Percentiles rank a stretch among this genome's conserved stretches.
These are phyloP conservation scores for Calliopum simillimum DNA, from an alignment of 2,888 invertebrate species.

Conservation along the genomic window DNA sequence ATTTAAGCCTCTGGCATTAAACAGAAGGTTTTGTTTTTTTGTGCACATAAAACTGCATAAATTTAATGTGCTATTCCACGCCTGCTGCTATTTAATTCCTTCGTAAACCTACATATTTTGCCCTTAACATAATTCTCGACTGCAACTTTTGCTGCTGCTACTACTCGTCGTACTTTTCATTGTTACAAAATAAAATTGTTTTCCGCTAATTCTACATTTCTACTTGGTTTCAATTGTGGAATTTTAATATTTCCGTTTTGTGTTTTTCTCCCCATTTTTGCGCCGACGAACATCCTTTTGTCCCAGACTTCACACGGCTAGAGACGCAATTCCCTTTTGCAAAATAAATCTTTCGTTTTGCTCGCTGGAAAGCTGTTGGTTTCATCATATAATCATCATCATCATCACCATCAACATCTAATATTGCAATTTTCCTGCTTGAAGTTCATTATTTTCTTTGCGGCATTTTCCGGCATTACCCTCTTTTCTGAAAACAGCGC, in stretches of 20 bases:
- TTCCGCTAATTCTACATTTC: conserved; percentile 13
- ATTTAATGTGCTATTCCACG: too few species aligned
- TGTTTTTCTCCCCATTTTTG: conserved; percentile 10
- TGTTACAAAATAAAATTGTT: conserved; percentile 10
- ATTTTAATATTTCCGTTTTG: conserved; percentile 35
- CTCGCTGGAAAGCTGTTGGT: too few species aligned
- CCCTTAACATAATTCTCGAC: neutral
- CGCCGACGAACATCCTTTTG: neutral
- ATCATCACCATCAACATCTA: too few species aligned
- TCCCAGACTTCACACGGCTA: neutral
- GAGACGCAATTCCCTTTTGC: neutral
- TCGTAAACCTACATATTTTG: neutral
- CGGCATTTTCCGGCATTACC: conserved; percentile 22
- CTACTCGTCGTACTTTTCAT: neutral
- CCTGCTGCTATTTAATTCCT: neutral
- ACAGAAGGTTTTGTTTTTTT: too few species aligned
- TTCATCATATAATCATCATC: too few species aligned
- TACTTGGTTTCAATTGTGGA: conserved; percentile 25
- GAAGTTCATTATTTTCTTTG: neutral
- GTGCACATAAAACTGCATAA: too few species aligned
- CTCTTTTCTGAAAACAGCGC: neutral
- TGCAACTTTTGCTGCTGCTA: too few species aligned
- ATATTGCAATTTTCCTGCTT: neutral
- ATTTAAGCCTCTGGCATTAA: too few species aligned
- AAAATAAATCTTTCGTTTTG: too few species aligned